Evolutionary conservation across 2,797 vertebrate species (phyloP), one percentile per base, ranked within the genome.

Genomic region (Cyclopterus lumpus): DNA sequence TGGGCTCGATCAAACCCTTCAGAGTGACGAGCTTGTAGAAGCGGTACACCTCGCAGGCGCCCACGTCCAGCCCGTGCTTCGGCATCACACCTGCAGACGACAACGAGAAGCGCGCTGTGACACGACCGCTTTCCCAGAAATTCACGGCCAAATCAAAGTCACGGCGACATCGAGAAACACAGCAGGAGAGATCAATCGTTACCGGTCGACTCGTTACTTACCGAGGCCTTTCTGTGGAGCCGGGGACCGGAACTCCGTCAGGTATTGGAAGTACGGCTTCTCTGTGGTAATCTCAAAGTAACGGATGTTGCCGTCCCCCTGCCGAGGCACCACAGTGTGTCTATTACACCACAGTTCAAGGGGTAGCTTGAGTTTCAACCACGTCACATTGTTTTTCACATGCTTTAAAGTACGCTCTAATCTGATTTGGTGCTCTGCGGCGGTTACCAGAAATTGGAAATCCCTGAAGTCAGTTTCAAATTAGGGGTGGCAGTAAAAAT

Each of bases 11-110:
- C 68, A 98, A 91, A 51, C 97, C 97, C 93, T 99, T 99, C 68
- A 99, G 94, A 2, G 97, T 99, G 88, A 99, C 90, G 24, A 99
- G 94, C 91, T 99, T 99, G 95, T 99, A 99, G 95, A 99, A 99
- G 9, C 98, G 95, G 85, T 95, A 99, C 48, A 99, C 97, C 86
- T 99, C 98, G 0, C 98, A 99, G 4, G 97, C 95, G 0, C 95
- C 95, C 61, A 99, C 98, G 0, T 99, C 97, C 94, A 99, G 87
- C 42, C 98, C 98, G 0, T 97, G 96, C 68, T 99, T 99, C 0
- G 98, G 98, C 98, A 99, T 99, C 92, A 99, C 96, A 79, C 98
- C 98, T 99, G 94, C 60, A 73, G 62, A 79, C 11, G 28, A 36
- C 28, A 79, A 59, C 60, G 77, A 44, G 60, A 61, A 28, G 15